Evolutionary conservation across 2,113 vertebrate species (phyloP).

Genomic region (Leiothrix lutea): DNA sequence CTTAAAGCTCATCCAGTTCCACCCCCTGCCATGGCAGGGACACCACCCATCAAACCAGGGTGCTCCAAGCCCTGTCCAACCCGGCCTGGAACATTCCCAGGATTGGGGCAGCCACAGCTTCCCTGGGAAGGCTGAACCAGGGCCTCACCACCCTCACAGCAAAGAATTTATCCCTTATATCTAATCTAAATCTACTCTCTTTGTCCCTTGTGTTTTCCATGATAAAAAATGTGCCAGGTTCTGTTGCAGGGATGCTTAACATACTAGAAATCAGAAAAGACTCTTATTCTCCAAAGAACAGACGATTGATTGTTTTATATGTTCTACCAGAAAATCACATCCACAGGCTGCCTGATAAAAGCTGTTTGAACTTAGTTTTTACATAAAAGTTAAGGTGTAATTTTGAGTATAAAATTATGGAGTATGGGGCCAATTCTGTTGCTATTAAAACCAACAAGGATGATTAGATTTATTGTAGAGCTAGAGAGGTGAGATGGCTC

Average conservation of each 20-base stretch:
- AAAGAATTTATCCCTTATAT: neutral
- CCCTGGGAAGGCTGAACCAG: neutral
- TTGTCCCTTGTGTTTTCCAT: neutral
- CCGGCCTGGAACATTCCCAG: neutral
- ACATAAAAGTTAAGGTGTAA: neutral
- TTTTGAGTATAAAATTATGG: neutral
- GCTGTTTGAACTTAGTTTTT: neutral
- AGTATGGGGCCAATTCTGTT: neutral
- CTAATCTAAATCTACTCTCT: neutral
- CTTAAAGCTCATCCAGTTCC: neutral
- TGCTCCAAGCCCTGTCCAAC: neutral
- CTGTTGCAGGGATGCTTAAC: neutral
- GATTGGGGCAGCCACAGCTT: neutral
- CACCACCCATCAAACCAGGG: accelerated
- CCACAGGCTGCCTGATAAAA: neutral
- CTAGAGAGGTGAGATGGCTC: neutral
- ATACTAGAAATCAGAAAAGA: neutral
- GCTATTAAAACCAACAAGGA: neutral
- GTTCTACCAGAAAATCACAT: neutral
- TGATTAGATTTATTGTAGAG: neutral
- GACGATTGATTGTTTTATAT: neutral
- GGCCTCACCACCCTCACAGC: neutral
- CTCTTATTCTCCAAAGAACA: neutral
- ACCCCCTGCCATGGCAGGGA: neutral
- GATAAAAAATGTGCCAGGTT: accelerated